Evolutionary conservation across 2,113 vertebrate genomes (phyloP).

Genomic region (Fulmarus glacialis): DNA sequence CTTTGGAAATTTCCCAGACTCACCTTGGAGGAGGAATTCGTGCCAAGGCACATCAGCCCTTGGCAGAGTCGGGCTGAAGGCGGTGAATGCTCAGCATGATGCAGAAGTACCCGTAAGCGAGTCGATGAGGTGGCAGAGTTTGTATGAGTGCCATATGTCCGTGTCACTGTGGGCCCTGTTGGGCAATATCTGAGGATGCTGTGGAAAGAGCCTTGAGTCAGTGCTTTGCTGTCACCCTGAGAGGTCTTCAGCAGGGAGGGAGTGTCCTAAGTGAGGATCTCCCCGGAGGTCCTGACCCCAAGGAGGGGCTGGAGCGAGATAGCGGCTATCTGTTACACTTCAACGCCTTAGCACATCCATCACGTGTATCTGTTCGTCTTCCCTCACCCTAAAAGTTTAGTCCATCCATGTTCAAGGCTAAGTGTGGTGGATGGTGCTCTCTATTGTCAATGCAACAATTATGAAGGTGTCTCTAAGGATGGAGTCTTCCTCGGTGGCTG

Average conservation of each 20-base stretch:
- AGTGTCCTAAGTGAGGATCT: neutral
- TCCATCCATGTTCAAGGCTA: fast-evolving
- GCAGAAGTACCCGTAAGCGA: neutral
- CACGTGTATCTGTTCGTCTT: fast-evolving
- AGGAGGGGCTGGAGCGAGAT: neutral
- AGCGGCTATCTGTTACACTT: fast-evolving
- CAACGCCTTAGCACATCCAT: fast-evolving
- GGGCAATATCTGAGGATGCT: neutral
- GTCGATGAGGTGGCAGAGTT: neutral
- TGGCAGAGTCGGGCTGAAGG: neutral
- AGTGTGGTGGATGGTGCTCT: fast-evolving
- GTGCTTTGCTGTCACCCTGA: neutral
- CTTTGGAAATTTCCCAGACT: neutral
- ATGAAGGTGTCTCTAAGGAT: neutral
- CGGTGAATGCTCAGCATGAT: fast-evolving
- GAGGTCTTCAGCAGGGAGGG: neutral
- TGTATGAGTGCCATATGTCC: fast-evolving
- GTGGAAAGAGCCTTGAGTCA: constrained; percentile 7
- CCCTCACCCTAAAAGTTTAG: neutral
- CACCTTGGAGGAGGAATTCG: neutral
- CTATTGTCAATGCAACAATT: fast-evolving
- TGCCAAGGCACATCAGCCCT: neutral
- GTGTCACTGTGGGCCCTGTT: neutral
- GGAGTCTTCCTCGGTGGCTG: neutral
- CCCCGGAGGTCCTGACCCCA: fast-evolving